phyloP scores from a whole-genome alignment of 2,113 vertebrate genomes.

The Grus americana region DNA sequence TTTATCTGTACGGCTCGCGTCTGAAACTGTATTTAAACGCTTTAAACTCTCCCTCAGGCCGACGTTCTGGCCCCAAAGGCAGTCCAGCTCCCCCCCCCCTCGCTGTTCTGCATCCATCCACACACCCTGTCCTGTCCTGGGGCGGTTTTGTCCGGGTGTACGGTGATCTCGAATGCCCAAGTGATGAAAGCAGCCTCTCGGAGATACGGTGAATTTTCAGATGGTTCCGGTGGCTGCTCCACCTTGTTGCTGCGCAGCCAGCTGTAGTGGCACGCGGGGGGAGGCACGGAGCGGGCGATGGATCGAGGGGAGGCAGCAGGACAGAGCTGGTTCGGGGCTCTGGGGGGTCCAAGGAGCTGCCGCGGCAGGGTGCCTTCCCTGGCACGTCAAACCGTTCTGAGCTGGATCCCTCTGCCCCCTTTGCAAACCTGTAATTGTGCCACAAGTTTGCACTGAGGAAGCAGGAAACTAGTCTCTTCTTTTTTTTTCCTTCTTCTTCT shows the following conservation, averaged over 20 bases:
- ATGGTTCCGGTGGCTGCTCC: not conserved
- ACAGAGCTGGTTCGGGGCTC: not conserved
- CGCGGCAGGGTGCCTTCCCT: not conserved
- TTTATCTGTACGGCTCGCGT: too few species aligned
- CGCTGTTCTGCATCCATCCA: accelerated
- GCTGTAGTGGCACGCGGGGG: not conserved
- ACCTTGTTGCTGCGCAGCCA: too few species aligned
- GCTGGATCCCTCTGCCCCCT: not conserved
- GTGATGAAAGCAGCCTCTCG: not conserved
- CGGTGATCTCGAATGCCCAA: accelerated
- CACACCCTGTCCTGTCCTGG: not conserved
- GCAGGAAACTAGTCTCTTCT: not conserved
- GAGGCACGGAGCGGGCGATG: too few species aligned
- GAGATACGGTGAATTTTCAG: not conserved
- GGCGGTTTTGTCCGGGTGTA: accelerated
- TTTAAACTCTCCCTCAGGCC: not conserved
- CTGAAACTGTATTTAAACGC: not conserved
- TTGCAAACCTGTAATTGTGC: not conserved
- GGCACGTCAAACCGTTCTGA: accelerated
- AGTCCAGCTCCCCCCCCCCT: not conserved
- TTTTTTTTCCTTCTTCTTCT: not conserved
- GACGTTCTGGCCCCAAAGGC: not conserved
- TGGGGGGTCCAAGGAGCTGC: not conserved
- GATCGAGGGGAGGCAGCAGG: not conserved
- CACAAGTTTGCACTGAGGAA: not conserved